A percentile compares a stretch with the other conserved stretches of the same genome.
Conservation (phyloP, 2,888 invertebrate species). For the Pseudococcus jackbeardsleyi region DNA sequence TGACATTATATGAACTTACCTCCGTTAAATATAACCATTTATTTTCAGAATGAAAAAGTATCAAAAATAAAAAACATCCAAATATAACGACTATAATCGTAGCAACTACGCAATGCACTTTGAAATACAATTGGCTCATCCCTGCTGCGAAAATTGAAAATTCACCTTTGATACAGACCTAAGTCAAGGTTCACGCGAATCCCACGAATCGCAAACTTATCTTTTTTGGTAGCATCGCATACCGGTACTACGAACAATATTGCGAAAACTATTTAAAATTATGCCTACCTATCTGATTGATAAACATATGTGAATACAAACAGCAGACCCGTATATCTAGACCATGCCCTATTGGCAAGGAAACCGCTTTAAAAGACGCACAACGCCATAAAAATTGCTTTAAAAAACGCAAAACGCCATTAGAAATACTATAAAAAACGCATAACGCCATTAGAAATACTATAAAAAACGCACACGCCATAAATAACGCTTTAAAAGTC, state of each 20-base stretch:
- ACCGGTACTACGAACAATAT: neutral
- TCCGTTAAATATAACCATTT: neutral
- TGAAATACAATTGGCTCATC: slow-evolving; percentile 3
- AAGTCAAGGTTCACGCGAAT: neutral
- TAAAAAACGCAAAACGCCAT: too few species aligned
- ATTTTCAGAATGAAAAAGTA: neutral
- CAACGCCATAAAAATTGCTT: too few species aligned
- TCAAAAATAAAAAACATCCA: neutral
- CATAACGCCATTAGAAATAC: too few species aligned
- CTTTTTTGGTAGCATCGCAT: neutral
- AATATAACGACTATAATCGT: neutral
- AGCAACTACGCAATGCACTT: slow-evolving; percentile 5
- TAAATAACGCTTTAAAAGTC: too few species aligned
- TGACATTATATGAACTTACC: neutral
- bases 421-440: too few species aligned
- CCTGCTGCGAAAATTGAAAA: neutral
- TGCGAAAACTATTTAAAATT: neutral
- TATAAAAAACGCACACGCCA: too few species aligned
- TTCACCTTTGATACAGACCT: neutral
- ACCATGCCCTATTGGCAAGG: too few species aligned
- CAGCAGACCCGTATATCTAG: neutral
- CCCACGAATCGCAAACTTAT: neutral
- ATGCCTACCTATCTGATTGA: neutral
- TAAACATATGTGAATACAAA: too few species aligned
- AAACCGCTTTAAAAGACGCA: neutral